phyloP scores from a whole-genome alignment of 2,113 vertebrate species.

The Pogona vitticeps region DNA sequence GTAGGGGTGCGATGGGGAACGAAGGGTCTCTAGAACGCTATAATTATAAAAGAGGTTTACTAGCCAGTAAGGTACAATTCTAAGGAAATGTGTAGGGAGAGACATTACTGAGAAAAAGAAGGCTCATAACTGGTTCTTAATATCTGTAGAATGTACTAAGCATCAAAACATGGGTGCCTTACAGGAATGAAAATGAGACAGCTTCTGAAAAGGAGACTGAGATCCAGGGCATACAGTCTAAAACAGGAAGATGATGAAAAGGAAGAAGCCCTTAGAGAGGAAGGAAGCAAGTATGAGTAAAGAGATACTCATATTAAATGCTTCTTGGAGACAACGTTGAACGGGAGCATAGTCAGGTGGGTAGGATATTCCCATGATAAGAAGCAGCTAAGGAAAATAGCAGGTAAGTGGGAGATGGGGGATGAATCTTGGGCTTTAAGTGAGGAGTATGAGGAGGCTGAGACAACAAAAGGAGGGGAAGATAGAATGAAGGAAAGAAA shows the following conservation, averaged over 20 bases:
- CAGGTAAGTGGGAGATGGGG: not conserved
- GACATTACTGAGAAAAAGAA: not conserved
- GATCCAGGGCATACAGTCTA: not conserved
- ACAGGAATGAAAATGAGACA: not conserved
- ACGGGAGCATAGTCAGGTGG: not conserved
- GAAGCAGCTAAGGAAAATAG: not conserved
- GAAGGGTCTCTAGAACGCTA: not conserved
- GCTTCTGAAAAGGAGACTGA: not conserved
- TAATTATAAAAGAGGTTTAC: slow-evolving; percentile 29
- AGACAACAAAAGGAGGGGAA: not conserved
- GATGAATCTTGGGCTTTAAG: not conserved
- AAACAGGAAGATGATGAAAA: not conserved
- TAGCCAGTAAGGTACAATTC: slow-evolving; percentile 9
- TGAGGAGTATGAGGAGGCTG: not conserved
- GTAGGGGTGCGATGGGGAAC: not conserved
- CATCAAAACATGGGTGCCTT: not conserved
- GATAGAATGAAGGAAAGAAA: fast-evolving
- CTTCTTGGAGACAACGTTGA: not conserved
- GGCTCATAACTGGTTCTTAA: not conserved
- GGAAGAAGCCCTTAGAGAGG: not conserved
- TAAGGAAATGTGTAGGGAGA: not conserved
- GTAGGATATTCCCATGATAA: not conserved
- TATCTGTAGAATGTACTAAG: not conserved
- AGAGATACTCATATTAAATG: not conserved
- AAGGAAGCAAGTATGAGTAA: not conserved